Evolutionary conservation across 2,888 invertebrate species (phyloP).

Genomic region (Ophraella communa): DNA sequence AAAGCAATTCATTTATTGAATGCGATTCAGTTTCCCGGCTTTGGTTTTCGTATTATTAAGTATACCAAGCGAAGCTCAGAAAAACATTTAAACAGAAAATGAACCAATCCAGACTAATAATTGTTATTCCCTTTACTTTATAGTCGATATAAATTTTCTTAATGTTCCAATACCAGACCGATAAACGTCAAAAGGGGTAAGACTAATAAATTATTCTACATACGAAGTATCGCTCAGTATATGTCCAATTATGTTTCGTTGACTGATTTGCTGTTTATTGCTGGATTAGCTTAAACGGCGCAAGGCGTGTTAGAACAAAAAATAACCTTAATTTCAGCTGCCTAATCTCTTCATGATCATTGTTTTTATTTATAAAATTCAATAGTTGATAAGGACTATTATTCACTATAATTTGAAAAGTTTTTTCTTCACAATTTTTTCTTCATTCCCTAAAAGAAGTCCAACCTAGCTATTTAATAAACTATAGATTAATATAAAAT

Average conservation of each 20-base stretch:
- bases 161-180: constrained; percentile 23
- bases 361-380: too few relatives aligned
- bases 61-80: constrained; percentile 9
- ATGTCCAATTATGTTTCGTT: constrained; percentile 16
- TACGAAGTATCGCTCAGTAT: constrained; percentile 13
- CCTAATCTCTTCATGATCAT: too few relatives aligned
- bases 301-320: neutral
- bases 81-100: constrained; percentile 21
- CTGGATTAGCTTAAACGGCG: neutral
- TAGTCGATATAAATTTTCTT: constrained; percentile 22
- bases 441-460: too few relatives aligned
- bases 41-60: constrained; percentile 23
- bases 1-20: constrained; percentile 12
- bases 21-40: constrained; percentile 16
- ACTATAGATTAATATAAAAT: too few relatives aligned
- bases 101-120: constrained; percentile 26
- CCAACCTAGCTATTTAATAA: too few relatives aligned
- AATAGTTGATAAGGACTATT: too few relatives aligned
- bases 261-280: constrained; percentile 12
- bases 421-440: too few relatives aligned
- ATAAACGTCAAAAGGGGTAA: constrained; percentile 21
- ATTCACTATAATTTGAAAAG: too few relatives aligned
- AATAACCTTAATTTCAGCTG: too few relatives aligned
- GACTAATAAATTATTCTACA: constrained; percentile 19
- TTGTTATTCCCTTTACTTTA: constrained; percentile 23